Evolutionary conservation across 1,140 invertebrate species (phyloP), one percentile per base, ranked within the genome.

Genomic region (Zeugodacus cucurbitae): DNA sequence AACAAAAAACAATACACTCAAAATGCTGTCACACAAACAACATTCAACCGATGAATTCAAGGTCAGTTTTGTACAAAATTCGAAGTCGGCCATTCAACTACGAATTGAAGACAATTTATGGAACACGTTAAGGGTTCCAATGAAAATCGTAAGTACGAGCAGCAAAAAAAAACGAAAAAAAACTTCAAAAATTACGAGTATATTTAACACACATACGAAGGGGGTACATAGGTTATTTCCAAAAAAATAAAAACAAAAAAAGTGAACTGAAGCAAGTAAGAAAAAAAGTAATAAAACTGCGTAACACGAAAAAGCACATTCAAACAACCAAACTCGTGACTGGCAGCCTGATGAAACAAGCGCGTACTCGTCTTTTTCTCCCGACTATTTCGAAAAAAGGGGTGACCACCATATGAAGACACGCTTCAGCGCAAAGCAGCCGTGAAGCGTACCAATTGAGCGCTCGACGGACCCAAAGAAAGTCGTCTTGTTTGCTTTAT

Each of bases 91-190:
- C 74, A 26, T 82, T 82, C 74, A 82, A 82, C 74, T 82, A 14
- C 74, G 41, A 70, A 48, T 82, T 82, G 74, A 82, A 82, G 74
- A 82, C 74, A 82, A 82, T 82, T 82, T 82, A 48, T 82, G 74
- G 41, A 82, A 82, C 74, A 82, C 37, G 74, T 82, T 82, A 82
- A 82, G 74, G 74, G 74, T 82, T 82, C 74, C n/a, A 82, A 82
- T 48, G 41, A 82, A 82, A 82, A 74, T 74, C 67, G 34, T 74
- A 74, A 74, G 67, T 74, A 37, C 67, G 67, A 74, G 37, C 67
- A 6, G 10, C 26, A 62, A 8, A 58, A 62, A 8, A 58, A 44
- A 17, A 14, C 29, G 8, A 70, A 70, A 37, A 74, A 37, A 74
- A 70, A 22, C 6, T 48, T 8, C 6, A 70, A 74, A 34, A 37